phyloP scores from a whole-genome alignment of 2,113 vertebrate genomes.

The Pelusios castaneus region DNA sequence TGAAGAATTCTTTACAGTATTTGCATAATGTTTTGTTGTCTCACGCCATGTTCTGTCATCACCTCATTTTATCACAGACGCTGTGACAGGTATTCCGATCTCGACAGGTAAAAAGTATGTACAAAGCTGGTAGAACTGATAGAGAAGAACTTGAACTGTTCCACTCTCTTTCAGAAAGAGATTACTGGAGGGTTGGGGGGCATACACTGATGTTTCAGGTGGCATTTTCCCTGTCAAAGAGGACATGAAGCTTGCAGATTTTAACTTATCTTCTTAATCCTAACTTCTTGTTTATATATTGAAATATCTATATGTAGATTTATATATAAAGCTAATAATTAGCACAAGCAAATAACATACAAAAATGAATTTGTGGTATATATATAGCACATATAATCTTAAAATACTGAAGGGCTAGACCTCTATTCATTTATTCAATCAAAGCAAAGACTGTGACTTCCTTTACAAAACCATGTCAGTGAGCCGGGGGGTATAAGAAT shows the following conservation, averaged over 20 bases:
- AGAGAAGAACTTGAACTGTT: not conserved
- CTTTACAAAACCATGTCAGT: not conserved
- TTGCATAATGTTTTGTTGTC: not conserved
- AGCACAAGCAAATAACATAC: not conserved
- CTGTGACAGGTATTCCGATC: not conserved
- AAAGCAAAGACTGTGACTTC: not conserved
- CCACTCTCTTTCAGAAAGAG: not conserved
- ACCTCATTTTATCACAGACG: not conserved
- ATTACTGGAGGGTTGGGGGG: not conserved
- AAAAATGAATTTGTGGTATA: not conserved
- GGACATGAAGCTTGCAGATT: not conserved
- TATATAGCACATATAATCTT: not conserved
- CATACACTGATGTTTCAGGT: not conserved
- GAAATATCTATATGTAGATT: not conserved
- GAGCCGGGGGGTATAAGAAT: no score
- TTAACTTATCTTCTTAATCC: not conserved
- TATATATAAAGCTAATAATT: not conserved
- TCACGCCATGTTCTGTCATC: not conserved
- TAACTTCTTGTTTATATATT: no score
- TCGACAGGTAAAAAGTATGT: not conserved
- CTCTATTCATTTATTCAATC: not conserved
- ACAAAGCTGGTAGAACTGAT: not conserved
- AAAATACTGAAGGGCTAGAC: not conserved
- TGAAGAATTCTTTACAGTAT: not conserved
- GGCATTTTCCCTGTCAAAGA: not conserved